Evolutionary conservation across 2,888 invertebrate genomes (phyloP).

Genomic region (Balanococcus diminutus): DNA sequence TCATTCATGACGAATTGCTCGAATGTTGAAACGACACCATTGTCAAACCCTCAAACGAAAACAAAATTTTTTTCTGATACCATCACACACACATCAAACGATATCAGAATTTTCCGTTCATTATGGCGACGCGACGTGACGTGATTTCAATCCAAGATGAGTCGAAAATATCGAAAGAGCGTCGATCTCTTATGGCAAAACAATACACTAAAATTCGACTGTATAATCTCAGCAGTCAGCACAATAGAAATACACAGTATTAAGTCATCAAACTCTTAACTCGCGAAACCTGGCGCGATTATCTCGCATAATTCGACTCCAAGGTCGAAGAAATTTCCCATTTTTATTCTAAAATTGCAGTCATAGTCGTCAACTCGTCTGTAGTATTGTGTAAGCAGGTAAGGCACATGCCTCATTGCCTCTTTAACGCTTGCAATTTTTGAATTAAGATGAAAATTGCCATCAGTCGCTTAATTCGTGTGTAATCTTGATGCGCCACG

Average conservation of each 20-base stretch:
- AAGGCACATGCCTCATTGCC: background rate
- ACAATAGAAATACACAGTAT: background rate
- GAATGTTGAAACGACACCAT: constrained; percentile 23
- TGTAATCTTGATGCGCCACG: constrained; percentile 4
- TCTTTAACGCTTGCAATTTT: background rate
- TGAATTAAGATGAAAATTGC: background rate
- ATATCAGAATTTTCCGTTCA: background rate
- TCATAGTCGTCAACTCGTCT: background rate
- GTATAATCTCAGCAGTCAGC: too few relatives aligned
- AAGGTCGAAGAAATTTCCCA: constrained; percentile 1
- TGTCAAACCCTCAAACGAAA: constrained; percentile 16
- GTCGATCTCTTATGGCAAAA: background rate
- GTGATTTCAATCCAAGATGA: background rate
- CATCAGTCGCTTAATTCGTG: background rate
- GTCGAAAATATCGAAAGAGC: background rate
- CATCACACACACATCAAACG: background rate
- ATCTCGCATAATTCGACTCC: background rate
- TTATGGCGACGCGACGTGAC: background rate
- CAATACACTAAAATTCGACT: background rate
- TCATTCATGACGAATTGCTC: constrained; percentile 34
- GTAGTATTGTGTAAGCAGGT: background rate
- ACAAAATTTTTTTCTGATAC: background rate
- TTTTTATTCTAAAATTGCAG: background rate
- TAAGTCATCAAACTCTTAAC: constrained; percentile 13
- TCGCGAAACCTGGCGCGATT: background rate